These are phyloP conservation scores for Raja brachyura DNA, from an alignment of 2,113 vertebrate genomes.

Conservation along the genomic window DNA sequence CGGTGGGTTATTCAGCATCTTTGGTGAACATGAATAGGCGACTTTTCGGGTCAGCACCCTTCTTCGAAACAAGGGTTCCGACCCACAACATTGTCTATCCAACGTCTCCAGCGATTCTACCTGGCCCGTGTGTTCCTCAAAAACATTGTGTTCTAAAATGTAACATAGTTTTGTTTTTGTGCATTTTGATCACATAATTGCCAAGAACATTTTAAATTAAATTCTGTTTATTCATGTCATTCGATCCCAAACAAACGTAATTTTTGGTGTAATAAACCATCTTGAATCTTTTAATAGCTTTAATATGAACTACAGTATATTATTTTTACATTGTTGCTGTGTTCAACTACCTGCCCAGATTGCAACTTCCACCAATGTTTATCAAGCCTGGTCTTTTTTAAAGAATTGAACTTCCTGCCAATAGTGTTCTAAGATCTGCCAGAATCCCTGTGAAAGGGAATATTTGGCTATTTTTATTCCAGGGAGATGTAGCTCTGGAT, in stretches of 20 bases:
- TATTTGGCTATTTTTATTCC: too few relatives aligned
- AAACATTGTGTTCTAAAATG: neutral
- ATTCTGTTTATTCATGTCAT: neutral
- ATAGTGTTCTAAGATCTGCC: neutral
- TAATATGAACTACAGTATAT: neutral
- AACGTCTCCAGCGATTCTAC: too few relatives aligned
- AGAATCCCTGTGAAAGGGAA: neutral
- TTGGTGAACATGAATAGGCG: too few relatives aligned
- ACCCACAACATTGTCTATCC: too few relatives aligned
- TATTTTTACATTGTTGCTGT: neutral
- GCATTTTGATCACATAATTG: neutral
- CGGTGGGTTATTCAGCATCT: too few relatives aligned
- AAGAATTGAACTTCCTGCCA: neutral
- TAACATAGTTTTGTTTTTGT: neutral
- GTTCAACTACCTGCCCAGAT: neutral
- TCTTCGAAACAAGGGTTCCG: too few relatives aligned
- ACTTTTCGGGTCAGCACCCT: too few relatives aligned
- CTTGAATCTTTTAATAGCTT: neutral
- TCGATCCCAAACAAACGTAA: neutral
- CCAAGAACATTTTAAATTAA: neutral
- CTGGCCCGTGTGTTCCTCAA: too few relatives aligned
- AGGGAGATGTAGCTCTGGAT: neutral
- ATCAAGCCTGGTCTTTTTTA: too few relatives aligned
- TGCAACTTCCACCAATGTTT: neutral
- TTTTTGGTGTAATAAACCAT: neutral